Conservation (phyloP, 2,888 invertebrate species). For the Tetragnatha montana region DNA sequence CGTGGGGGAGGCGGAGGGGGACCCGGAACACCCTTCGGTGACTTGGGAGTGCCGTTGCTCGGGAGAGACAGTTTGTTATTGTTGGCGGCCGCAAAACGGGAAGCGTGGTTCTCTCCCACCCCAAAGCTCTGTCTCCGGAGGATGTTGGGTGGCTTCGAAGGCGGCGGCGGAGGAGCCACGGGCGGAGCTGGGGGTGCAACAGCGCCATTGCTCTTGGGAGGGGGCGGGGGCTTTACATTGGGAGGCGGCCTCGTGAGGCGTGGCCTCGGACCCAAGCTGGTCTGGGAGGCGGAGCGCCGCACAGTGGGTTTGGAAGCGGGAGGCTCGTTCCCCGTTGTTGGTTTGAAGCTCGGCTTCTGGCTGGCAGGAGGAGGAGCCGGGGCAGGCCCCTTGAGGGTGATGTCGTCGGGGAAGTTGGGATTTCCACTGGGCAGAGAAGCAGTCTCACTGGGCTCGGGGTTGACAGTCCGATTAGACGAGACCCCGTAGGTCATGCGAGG, state of each 20-base stretch:
- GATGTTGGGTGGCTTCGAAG: slow-evolving; percentile 71
- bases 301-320: slow-evolving; percentile 27
- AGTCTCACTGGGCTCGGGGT: neutral
- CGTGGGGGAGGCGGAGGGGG: slow-evolving; percentile 65
- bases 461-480: slow-evolving; percentile 31
- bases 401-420: slow-evolving; percentile 74
- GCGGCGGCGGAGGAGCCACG: slow-evolving; percentile 70
- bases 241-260: slow-evolving; percentile 72
- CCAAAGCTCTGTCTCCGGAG: slow-evolving; percentile 72
- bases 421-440: slow-evolving; percentile 11
- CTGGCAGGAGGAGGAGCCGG: slow-evolving; percentile 85
- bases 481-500: slow-evolving; percentile 36
- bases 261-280: slow-evolving; percentile 54
- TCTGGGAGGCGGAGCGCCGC: slow-evolving; percentile 60
- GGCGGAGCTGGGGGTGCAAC: slow-evolving; percentile 35
- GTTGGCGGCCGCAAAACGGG: slow-evolving; percentile 37
- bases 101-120: slow-evolving; percentile 72
- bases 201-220: slow-evolving; percentile 77
- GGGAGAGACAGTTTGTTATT: slow-evolving; percentile 43
- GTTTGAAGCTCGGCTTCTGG: slow-evolving; percentile 80
- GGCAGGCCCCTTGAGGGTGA: slow-evolving; percentile 84
- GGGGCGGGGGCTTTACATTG: slow-evolving; percentile 80
- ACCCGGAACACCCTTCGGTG: slow-evolving; percentile 39
- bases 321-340: slow-evolving; percentile 27
- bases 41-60: slow-evolving; percentile 42